Evolutionary conservation across 2,113 vertebrate genomes (phyloP), one percentile per base, ranked within the genome.

Genomic region (Blennius ocellaris): DNA sequence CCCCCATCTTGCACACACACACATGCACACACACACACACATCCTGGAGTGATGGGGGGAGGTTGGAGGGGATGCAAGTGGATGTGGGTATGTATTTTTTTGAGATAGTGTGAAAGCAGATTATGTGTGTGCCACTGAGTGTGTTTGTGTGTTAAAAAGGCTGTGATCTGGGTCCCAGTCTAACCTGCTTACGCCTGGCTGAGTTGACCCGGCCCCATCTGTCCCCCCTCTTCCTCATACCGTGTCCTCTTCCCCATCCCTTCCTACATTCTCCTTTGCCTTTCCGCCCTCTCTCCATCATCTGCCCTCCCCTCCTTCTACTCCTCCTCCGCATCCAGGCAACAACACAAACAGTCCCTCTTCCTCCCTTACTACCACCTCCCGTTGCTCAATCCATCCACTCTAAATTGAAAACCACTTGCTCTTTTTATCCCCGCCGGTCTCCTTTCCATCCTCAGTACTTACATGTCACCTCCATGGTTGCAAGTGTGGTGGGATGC

Each of bases 391-490:
- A 63, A 38, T 78, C 79, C 73, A 38, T 54, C 60, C 76, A 51
- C 47, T 60, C 74, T 64, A 30, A 65, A 68, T 43, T 48, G 41
- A 55, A 68, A 82, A 59, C 38, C 68, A 50, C 30, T 63, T 30
- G 41, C 43, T 55, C 30, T 66, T 30, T 30, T 30, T 30, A 30
- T 30, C 21, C 21, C 21, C 21, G 21, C 21, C 62, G 15, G 54
- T 38, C 11, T 58, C 40, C 7, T 79, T 44, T 48, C 11, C 11
- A 38, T 45, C 58, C 53, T 61, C 53, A 16, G 73, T 94, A 93
- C 93, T 93, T 91, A 94, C 93, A 90, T 91, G 89, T 93, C 90
- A 91, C 85, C 91, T 93, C 92, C 93, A 94, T 94, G 80, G 80
- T 86, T 89, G 82, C 73, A 69, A 85, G 78, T 10, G 49, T 54